phyloP scores from a whole-genome alignment of 2,797 vertebrate genomes.

The Lutjanus campechanus region DNA sequence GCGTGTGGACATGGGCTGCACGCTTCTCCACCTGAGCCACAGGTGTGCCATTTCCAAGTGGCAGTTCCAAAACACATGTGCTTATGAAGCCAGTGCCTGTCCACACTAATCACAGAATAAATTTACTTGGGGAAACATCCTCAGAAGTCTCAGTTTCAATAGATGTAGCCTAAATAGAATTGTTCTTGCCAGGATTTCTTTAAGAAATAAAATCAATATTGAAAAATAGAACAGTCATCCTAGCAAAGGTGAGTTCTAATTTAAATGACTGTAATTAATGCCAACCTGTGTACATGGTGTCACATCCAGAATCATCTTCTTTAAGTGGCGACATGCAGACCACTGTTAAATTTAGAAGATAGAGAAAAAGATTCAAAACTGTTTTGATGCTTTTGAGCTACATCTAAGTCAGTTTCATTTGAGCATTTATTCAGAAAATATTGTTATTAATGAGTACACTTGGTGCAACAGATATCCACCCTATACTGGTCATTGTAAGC shows the following conservation, averaged over 20 bases:
- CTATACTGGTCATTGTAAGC: neutral
- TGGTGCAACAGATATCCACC: neutral
- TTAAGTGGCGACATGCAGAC: neutral
- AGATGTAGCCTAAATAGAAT: no score
- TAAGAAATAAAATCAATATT: neutral
- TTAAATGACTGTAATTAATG: neutral
- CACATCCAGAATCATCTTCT: neutral
- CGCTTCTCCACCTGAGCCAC: no score
- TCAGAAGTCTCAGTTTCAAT: no score
- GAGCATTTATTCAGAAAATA: neutral
- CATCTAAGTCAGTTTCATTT: neutral
- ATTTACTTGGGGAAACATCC: no score
- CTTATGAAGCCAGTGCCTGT: no score
- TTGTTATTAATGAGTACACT: neutral
- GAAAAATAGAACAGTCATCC: neutral
- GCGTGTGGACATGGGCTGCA: no score
- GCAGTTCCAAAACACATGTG: no score
- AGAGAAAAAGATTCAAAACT: neutral
- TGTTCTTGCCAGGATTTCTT: neutral
- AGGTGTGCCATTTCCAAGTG: no score
- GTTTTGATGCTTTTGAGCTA: neutral
- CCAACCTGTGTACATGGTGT: neutral
- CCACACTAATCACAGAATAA: no score
- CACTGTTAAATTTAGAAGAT: neutral
- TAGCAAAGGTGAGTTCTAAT: no score